phyloP scores from a whole-genome alignment of 2,797 vertebrate genomes.

The Thalassophryne amazonica region DNA sequence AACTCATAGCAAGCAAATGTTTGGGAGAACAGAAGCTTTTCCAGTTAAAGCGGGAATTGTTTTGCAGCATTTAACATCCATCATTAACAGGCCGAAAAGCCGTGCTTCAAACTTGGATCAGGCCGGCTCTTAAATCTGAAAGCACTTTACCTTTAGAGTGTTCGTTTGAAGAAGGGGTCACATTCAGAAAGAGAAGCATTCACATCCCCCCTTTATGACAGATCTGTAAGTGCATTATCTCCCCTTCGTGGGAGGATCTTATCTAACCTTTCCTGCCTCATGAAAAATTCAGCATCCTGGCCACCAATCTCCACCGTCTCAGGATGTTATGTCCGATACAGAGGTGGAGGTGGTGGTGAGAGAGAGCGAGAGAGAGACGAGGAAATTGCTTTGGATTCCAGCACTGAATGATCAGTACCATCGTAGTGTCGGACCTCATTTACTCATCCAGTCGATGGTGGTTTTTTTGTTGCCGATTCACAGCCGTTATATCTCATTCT shows the following conservation, averaged over 20 bases:
- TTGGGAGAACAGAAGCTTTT: background rate
- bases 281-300: slow-evolving; percentile 80
- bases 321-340: slow-evolving; percentile 73
- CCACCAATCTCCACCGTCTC: slow-evolving; percentile 76
- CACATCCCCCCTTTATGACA: slow-evolving; percentile 46
- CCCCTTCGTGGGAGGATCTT: slow-evolving; percentile 69
- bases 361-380: too few relatives aligned
- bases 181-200: slow-evolving; percentile 40
- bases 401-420: slow-evolving; percentile 61
- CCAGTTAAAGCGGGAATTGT: too few relatives aligned
- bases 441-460: slow-evolving; percentile 30
- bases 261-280: slow-evolving; percentile 79
- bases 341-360: slow-evolving; percentile 50
- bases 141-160: slow-evolving; percentile 8
- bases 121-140: background rate
- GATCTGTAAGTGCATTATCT: slow-evolving; percentile 64
- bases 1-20: background rate
- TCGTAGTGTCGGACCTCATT: slow-evolving; percentile 40
- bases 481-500: slow-evolving; percentile 29
- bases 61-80: too few relatives aligned
- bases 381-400: slow-evolving; percentile 69
- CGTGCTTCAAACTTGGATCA: too few relatives aligned
- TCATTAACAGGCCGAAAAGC: too few relatives aligned
- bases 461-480: slow-evolving; percentile 14
- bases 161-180: slow-evolving; percentile 25